A percentile compares a stretch with the other conserved stretches of the same genome.
Evolutionary conservation across 1,140 invertebrate species (phyloP).

Genomic region (Heliconius hewitsoni): DNA sequence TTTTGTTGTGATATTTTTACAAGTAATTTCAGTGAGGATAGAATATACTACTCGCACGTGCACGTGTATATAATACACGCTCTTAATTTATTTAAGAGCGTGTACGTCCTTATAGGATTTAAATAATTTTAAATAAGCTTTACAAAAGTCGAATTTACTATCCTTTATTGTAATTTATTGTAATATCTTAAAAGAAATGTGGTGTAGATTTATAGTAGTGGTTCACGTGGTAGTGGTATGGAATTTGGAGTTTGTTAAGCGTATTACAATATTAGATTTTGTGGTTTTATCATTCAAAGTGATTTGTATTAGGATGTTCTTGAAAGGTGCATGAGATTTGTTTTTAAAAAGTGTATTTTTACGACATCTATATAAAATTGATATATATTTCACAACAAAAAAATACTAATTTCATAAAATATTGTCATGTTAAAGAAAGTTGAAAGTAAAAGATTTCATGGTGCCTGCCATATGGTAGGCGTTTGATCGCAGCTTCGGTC

Average conservation of each 20-base stretch:
- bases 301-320: too few relatives aligned
- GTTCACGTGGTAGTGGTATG: not conserved
- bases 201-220: too few relatives aligned
- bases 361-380: not conserved
- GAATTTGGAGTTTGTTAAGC: too few relatives aligned
- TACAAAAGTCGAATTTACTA: not conserved
- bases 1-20: not conserved
- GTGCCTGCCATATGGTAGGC: not conserved
- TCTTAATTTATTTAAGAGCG: not conserved
- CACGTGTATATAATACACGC: too few relatives aligned
- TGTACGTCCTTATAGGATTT: not conserved
- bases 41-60: not conserved
- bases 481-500: slow-evolving; percentile 25
- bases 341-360: not conserved
- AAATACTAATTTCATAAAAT: not conserved
- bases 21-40: not conserved
- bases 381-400: not conserved
- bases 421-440: not conserved
- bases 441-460: slow-evolving; percentile 6
- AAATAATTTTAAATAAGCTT: not conserved
- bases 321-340: too few relatives aligned
- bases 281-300: too few relatives aligned
- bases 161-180: too few relatives aligned
- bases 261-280: too few relatives aligned
- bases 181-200: too few relatives aligned